These are phyloP conservation scores for Sminthurides bifidus DNA, from an alignment of 1,140 invertebrate species.

Conservation along the genomic window DNA sequence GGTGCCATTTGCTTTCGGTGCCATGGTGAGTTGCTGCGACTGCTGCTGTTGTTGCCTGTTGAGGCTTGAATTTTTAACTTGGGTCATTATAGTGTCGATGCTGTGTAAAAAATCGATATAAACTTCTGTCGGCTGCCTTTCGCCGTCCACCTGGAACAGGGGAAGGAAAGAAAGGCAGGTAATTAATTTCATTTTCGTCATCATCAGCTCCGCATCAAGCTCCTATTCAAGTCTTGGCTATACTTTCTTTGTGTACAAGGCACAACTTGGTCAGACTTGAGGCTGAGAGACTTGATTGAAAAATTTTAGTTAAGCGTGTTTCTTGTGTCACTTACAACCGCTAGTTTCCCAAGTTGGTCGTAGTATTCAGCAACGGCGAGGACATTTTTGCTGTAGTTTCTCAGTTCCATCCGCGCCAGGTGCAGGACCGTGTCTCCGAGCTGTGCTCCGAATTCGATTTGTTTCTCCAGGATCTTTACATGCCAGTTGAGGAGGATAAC, in stretches of 20 bases:
- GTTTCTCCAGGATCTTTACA: conserved; percentile 65
- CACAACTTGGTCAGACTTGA: too few species aligned
- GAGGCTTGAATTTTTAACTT: background rate
- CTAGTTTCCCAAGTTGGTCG: conserved; percentile 68
- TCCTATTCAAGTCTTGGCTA: too few species aligned
- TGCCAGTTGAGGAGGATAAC: conserved; percentile 74
- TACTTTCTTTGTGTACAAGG: too few species aligned
- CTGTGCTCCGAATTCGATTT: conserved; percentile 78
- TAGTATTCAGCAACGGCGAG: conserved; percentile 81
- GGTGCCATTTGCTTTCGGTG: background rate
- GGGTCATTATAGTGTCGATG: conserved; percentile 51
- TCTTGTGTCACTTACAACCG: conserved; percentile 51
- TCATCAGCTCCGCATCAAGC: too few species aligned
- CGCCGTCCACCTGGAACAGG: conserved; percentile 57
- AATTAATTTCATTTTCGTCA: background rate
- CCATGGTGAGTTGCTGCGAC: background rate
- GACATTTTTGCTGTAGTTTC: conserved; percentile 76
- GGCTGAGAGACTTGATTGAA: too few species aligned
- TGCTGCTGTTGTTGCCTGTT: background rate
- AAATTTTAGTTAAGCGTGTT: conserved; percentile 2
- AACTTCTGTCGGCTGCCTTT: conserved; percentile 65
- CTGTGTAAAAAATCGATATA: conserved; percentile 60
- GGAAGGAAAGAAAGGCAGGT: conserved; percentile 18
- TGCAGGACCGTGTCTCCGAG: conserved; percentile 68
- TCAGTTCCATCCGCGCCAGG: conserved; percentile 70